Evolutionary conservation across 2,113 vertebrate species (phyloP), one percentile per base, ranked within the genome.

Genomic region (Myrmophylax atrothorax): DNA sequence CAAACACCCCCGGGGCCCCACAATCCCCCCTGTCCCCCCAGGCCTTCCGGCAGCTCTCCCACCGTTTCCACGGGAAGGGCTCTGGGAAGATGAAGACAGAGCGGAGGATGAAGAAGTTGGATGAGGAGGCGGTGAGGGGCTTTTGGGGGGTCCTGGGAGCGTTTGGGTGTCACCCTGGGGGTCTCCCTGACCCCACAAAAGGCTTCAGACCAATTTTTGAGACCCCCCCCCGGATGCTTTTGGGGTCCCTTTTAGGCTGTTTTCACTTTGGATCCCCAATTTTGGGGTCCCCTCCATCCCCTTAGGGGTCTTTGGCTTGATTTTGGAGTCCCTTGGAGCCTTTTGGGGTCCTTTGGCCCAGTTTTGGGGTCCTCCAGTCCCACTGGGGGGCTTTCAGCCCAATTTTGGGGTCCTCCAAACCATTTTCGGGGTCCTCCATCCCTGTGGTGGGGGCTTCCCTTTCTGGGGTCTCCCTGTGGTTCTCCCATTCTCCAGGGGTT

Each of bases 71-170:
- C 0, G 99, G 99, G 6, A 99, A 99, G 79, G 99, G 99, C 20
- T 99, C 99, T 3, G 99, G 99, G 90, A 99, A 99, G 97, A 99
- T 99, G 98, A 99, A 99, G 96, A 99, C 99, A 0, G 99, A 99
- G 94, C 98, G 98, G 83, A 98, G 99, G 83, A 99, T 99, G 99
- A 99, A 99, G 95, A 99, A 99, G 95, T 96, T 99, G 62, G 99
- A 99, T 8, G 99, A 98, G 89, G 99, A 99, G 90, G 99, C 99
- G 15, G 98, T 98, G 93, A 89, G 98, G 15, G 44, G 14, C 8
- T 13, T 23, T 47, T 25, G 18, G 49, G 35, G 44, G 10, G 29
- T 15, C 33, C 33, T n/a, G 10, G 8, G 38, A 50, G 24, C 24
- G 13, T 58, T 33, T 26, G 12, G n/a, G 52, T n/a, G 63, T 6